These are phyloP conservation scores for Buathra laborator DNA, from an alignment of 2,888 invertebrate genomes.

Conservation along the genomic window DNA sequence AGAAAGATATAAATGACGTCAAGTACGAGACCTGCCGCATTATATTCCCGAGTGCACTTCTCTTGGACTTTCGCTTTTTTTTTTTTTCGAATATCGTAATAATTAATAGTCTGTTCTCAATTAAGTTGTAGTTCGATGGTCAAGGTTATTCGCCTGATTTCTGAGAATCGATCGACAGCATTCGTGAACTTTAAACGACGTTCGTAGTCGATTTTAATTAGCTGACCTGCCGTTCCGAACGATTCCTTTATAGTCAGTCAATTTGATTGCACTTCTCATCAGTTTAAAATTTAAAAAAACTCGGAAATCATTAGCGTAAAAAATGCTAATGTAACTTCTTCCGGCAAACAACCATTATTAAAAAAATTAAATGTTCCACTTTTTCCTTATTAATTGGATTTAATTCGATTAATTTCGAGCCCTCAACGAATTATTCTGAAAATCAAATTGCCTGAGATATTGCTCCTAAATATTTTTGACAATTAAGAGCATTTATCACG, in stretches of 20 bases:
- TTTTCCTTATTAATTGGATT: neutral
- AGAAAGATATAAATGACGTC: constrained; percentile 44
- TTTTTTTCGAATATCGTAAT: neutral
- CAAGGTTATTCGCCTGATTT: neutral
- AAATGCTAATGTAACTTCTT: neutral
- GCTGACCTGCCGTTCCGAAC: neutral
- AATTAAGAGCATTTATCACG: too few species aligned
- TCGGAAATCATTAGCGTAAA: neutral
- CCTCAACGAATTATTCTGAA: too few species aligned
- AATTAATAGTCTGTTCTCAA: constrained; percentile 13
- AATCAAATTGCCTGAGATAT: too few species aligned
- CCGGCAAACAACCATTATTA: neutral
- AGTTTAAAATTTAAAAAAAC: neutral
- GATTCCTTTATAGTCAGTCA: neutral
- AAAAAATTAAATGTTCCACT: neutral
- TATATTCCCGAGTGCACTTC: constrained; percentile 29
- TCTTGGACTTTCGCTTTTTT: constrained; percentile 18
- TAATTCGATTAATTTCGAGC: too few species aligned
- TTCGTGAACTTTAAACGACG: constrained; percentile 4
- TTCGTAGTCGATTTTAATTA: neutral
- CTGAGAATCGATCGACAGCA: neutral
- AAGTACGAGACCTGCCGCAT: neutral
- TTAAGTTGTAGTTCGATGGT: neutral
- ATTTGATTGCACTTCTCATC: neutral
- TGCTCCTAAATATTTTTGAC: too few species aligned